These are phyloP conservation scores for Lobophora halterata DNA, from an alignment of 2,888 invertebrate species.

Conservation along the genomic window DNA sequence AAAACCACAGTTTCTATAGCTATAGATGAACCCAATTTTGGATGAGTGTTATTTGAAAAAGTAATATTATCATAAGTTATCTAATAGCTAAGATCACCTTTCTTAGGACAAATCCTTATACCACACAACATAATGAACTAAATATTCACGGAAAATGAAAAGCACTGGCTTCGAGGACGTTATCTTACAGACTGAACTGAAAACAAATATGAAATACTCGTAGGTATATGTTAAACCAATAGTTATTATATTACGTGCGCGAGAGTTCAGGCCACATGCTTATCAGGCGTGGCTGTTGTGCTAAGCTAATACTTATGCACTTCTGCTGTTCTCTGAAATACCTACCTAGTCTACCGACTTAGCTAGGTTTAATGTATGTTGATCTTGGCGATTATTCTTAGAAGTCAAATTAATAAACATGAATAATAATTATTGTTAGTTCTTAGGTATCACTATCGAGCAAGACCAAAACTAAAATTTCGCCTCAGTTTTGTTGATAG, in stretches of 20 bases:
- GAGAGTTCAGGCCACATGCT: conserved; percentile 55
- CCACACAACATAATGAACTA: conserved; percentile 56
- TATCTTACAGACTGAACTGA: conserved; percentile 67
- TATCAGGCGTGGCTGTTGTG: conserved; percentile 48
- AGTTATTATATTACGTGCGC: too few relatives aligned
- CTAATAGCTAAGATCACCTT: conserved; percentile 43
- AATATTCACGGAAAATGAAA: conserved; percentile 36
- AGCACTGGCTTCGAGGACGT: conserved; percentile 60
- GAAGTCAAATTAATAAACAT: too few relatives aligned
- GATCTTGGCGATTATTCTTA: conserved; percentile 11
- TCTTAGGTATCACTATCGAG: too few relatives aligned
- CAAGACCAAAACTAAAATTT: too few relatives aligned
- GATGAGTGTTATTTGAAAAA: too few relatives aligned
- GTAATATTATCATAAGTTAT: too few relatives aligned
- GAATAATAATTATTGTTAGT: too few relatives aligned
- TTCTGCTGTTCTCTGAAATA: conserved; percentile 8
- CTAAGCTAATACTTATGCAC: conserved; percentile 20
- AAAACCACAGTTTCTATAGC: too few relatives aligned
- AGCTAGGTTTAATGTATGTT: too few relatives aligned
- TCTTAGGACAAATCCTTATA: conserved; percentile 53
- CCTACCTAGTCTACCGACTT: conserved; percentile 6
- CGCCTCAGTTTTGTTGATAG: conserved; percentile 10
- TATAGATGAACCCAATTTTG: too few relatives aligned
- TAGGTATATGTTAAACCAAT: conserved; percentile 46
- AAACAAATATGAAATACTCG: conserved; percentile 54